Evolutionary conservation across 2,888 invertebrate genomes (phyloP), one percentile per base, ranked within the genome.

Genomic region (Thymelicus lineola): DNA sequence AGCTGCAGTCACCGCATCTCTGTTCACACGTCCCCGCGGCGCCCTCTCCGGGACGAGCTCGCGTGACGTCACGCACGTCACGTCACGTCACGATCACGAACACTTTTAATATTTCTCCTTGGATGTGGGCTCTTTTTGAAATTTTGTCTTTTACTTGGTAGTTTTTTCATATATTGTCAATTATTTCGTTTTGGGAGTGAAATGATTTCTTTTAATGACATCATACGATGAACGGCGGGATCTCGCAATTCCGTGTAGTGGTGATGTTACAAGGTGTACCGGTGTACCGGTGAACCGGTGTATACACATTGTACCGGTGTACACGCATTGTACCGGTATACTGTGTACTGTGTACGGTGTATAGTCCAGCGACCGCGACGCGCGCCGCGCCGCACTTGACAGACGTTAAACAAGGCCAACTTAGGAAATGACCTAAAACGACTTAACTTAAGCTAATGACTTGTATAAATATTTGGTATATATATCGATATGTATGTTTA

Each of bases 401-500:
- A 91, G 91, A 90, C 90, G 83, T 87, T 86, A 84, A 87, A 88
- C 90, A 89, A 88, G 89, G 91, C 92, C 91, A 88, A 91, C 86
- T 90, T 91, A 91, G 91, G 89, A 88, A 90, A 85, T 88, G 81
- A 91, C 91, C 91, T 93, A 91, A 90, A 92, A 88, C 81, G 89
- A 92, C 91, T 93, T 92, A 93, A 92, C 93, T 93, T 93, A 93
- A 93, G 93, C 92, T 92, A 92, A 90, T 88, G 85, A 91, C 91
- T 93, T 93, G 92, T 93, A 93, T 93, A 92, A 92, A 93, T 93
- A 93, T 92, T 90, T 90, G 89, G 87, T 92, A 92, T 93, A 92
- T 92, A 91, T 93, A 91, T 91, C 87, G 88, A 90, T 93, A 93
- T 93, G 91, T 93, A 93, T 93, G 91, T 86, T 92, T 93, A 93